Conservation (phyloP, 2,797 vertebrate genomes). For the Clarias platycephalus region DNA sequence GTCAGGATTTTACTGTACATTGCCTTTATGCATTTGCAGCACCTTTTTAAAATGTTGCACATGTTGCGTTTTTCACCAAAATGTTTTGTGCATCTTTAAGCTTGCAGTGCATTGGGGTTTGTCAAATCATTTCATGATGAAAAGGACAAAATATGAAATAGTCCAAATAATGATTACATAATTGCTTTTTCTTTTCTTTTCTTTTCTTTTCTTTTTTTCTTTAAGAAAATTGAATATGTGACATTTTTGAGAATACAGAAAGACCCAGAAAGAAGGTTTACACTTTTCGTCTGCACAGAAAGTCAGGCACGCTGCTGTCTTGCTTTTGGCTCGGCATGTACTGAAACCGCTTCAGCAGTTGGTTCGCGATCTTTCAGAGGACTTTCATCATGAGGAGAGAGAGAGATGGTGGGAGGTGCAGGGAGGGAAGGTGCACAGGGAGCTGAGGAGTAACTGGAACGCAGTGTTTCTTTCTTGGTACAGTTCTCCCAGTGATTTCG, state of each 20-base stretch:
- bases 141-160: not conserved
- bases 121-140: not conserved
- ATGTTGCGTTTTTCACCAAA: not conserved
- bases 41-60: too few species aligned
- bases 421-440: conserved; percentile 19
- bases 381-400: conserved; percentile 30
- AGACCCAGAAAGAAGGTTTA: not conserved
- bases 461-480: conserved; percentile 59
- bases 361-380: conserved; percentile 20
- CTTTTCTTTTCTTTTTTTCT: not conserved
- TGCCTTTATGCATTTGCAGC: not conserved
- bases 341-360: conserved; percentile 28
- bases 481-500: conserved; percentile 55
- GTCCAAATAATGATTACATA: not conserved
- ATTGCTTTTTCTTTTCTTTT: not conserved
- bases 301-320: not conserved
- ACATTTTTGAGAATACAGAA: not conserved
- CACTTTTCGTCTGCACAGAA: conserved; percentile 1
- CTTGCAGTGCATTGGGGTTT: not conserved
- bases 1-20: not conserved
- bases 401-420: conserved; percentile 25
- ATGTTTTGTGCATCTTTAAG: not conserved
- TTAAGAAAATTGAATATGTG: not conserved
- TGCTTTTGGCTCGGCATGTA: conserved; percentile 37
- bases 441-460: conserved; percentile 50